Percentiles rank a stretch among this genome's conserved stretches.
Conservation (phyloP, 2,888 invertebrate species). For the Eutolmus rufibarbis region DNA sequence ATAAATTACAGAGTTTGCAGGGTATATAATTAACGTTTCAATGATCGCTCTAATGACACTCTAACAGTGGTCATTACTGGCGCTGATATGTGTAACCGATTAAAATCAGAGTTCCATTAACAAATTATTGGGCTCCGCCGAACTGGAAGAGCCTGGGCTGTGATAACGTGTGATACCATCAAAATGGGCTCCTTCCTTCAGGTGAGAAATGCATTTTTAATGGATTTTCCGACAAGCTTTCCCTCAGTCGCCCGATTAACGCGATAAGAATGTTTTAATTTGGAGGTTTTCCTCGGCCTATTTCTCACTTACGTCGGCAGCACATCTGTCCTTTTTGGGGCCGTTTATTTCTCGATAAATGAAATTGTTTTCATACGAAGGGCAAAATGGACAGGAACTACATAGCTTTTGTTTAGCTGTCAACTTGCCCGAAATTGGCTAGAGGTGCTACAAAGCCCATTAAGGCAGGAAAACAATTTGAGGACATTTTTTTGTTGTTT, state of each 20-base stretch:
- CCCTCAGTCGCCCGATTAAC: neutral
- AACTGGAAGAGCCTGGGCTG: neutral
- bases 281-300: neutral
- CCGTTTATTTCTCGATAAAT: constrained; percentile 10
- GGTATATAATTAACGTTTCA: constrained; percentile 5
- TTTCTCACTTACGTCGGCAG: neutral
- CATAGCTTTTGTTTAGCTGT: neutral
- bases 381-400: neutral
- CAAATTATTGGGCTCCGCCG: neutral
- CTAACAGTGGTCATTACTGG: constrained; percentile 18
- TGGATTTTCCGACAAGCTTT: constrained; percentile 27
- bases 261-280: constrained; percentile 22
- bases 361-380: neutral
- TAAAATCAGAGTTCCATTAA: constrained; percentile 33
- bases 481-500: neutral
- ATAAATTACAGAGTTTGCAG: neutral
- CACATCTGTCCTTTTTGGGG: neutral
- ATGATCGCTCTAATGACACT: constrained; percentile 22
- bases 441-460: neutral
- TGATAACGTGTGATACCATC: neutral
- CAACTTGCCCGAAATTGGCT: neutral
- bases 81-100: constrained; percentile 32
- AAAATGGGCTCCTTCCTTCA: neutral
- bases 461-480: neutral
- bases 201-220: constrained; percentile 30